Evolutionary conservation across 2,113 vertebrate species (phyloP).

Genomic region (Arenaria interpres): DNA sequence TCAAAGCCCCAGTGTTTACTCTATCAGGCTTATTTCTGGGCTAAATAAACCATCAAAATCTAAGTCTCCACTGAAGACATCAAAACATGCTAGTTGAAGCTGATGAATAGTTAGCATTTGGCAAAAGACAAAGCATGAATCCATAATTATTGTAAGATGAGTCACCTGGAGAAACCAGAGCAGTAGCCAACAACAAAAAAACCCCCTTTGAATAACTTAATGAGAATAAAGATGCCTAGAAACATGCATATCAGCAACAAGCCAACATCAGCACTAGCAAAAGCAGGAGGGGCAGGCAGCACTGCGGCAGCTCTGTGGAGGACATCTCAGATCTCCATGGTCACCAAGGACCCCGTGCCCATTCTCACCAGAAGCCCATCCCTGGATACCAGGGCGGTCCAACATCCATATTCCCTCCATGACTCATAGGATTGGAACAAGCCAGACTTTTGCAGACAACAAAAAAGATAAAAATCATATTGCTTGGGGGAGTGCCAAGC

Average conservation of each 20-base stretch:
- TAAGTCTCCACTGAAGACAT: background rate
- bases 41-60: constrained; percentile 29
- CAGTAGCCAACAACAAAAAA: background rate
- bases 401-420: background rate
- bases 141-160: constrained; percentile 21
- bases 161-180: constrained; percentile 38
- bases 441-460: constrained; percentile 42
- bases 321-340: background rate
- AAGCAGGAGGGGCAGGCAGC: background rate
- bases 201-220: background rate
- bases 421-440: constrained; percentile 41
- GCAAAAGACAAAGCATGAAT: constrained; percentile 27
- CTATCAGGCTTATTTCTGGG: constrained; percentile 12
- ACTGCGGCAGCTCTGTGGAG: background rate
- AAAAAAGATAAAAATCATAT: constrained; percentile 68
- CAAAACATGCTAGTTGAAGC: background rate
- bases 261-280: background rate
- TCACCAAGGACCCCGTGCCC: background rate
- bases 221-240: background rate
- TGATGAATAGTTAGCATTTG: background rate
- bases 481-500: constrained; percentile 52
- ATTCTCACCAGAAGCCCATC: background rate
- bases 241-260: rapidly evolving
- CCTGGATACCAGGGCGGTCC: background rate
- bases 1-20: constrained; percentile 21